phyloP scores from a whole-genome alignment of 2,113 vertebrate species.

The Ceratotherium simum region DNA sequence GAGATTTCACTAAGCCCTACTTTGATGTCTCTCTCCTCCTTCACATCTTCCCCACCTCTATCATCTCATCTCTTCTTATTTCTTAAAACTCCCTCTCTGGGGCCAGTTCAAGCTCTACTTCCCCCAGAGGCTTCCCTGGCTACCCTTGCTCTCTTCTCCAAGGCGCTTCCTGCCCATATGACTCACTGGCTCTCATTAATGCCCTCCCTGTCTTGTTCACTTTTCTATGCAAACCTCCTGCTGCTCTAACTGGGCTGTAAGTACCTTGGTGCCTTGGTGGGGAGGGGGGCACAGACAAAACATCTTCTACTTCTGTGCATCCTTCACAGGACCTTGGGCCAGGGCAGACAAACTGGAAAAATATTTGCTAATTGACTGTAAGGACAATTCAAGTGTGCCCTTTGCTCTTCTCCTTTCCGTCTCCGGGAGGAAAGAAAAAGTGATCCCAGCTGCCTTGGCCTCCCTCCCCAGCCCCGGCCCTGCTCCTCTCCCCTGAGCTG shows the following conservation, averaged over 20 bases:
- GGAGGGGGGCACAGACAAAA: neutral
- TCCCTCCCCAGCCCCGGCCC: neutral
- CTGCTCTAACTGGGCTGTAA: neutral
- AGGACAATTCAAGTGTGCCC: constrained; percentile 7
- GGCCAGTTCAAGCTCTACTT: neutral
- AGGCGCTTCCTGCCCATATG: neutral
- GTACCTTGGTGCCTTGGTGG: neutral
- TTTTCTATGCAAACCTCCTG: neutral
- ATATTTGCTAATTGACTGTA: neutral
- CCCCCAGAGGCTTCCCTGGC: neutral
- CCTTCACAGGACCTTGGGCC: neutral
- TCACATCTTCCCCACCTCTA: neutral
- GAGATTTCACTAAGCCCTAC: neutral
- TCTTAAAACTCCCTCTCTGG: neutral
- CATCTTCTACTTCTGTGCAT: neutral
- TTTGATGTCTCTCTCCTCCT: neutral
- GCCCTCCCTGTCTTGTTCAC: neutral
- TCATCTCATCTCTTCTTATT: neutral
- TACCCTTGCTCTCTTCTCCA: neutral
- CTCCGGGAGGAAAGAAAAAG: neutral
- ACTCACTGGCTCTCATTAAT: neutral
- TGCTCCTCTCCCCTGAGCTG: neutral
- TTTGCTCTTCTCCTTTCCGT: constrained; percentile 11
- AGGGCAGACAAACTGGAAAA: constrained; percentile 17
- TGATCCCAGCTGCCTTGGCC: constrained; percentile 51